Evolutionary conservation across 2,797 vertebrate species (phyloP).

Genomic region (Enteromius afrohamiltoni): DNA sequence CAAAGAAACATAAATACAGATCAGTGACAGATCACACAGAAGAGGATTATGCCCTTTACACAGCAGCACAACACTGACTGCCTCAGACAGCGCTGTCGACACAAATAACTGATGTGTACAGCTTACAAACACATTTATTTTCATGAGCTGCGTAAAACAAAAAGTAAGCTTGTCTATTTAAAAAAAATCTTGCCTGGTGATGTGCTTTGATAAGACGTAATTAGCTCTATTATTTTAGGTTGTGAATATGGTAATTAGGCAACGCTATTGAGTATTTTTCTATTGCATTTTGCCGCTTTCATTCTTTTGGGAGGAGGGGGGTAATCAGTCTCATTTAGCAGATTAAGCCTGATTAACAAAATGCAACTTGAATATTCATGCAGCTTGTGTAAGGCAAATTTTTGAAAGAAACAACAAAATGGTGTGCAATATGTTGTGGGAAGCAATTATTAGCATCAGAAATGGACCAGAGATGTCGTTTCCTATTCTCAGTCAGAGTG

Average conservation of each 20-base stretch:
- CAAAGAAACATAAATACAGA: slow-evolving; percentile 26
- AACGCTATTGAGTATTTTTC: slow-evolving; percentile 30
- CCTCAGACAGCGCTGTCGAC: not conserved
- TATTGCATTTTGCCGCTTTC: not conserved
- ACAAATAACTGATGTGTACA: not conserved
- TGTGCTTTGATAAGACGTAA: slow-evolving; percentile 1
- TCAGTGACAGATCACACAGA: slow-evolving; percentile 3
- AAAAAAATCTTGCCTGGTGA: not conserved
- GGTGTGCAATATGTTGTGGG: not conserved
- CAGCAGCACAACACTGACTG: slow-evolving; percentile 12
- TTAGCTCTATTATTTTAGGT: slow-evolving; percentile 45
- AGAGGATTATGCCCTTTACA: slow-evolving; percentile 4
- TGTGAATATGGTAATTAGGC: slow-evolving; percentile 19
- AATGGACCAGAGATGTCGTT: not conserved
- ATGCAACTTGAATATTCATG: slow-evolving; percentile 36
- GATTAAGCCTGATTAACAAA: slow-evolving; percentile 38
- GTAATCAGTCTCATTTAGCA: slow-evolving; percentile 8
- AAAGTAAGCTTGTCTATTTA: slow-evolving; percentile 3
- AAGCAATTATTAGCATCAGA: slow-evolving; percentile 40
- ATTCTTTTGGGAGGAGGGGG: not conserved
- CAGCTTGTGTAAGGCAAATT: not conserved
- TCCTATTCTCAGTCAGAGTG: slow-evolving; percentile 9
- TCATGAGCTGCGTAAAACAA: not conserved
- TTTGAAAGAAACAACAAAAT: not conserved
- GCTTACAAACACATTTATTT: not conserved